Percentiles rank a stretch among this genome's conserved stretches.
phyloP scores from a whole-genome alignment of 2,888 invertebrate species.

The Chrysodeixis includens region DNA sequence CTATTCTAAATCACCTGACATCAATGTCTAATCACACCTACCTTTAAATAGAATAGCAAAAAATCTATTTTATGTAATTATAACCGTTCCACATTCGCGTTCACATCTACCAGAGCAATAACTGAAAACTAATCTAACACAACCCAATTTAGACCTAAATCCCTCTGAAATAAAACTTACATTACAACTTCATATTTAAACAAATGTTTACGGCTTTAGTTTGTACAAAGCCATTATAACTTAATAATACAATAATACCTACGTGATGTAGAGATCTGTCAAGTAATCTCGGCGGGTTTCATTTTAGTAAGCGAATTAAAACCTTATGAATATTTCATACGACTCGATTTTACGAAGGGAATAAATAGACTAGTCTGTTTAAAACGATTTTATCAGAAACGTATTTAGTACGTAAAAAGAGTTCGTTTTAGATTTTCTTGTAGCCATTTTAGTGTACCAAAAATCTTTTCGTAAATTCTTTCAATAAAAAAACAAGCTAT shows the following conservation, averaged over 20 bases:
- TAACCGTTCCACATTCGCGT: not conserved
- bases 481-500: no score
- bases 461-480: no score
- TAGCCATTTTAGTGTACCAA: not conserved
- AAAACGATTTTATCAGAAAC: conserved; percentile 33
- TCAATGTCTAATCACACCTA: no score
- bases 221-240: conserved; percentile 45
- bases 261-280: conserved; percentile 60
- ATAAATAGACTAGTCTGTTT: conserved; percentile 58
- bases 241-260: conserved; percentile 57
- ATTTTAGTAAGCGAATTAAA: conserved; percentile 70
- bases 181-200: conserved; percentile 20
- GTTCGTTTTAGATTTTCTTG: conserved; percentile 33
- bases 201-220: conserved; percentile 32
- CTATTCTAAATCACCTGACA: no score
- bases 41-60: no score
- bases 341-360: conserved; percentile 59
- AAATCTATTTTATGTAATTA: not conserved
- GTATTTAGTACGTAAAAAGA: no score
- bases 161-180: conserved; percentile 18
- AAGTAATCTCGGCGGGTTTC: conserved; percentile 70
- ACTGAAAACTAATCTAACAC: not conserved
- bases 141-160: not conserved
- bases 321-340: conserved; percentile 74
- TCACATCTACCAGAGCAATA: not conserved